phyloP scores from a whole-genome alignment of 64 coral and sea anemone genomes.

The Stichodactyla mertensii region DNA sequence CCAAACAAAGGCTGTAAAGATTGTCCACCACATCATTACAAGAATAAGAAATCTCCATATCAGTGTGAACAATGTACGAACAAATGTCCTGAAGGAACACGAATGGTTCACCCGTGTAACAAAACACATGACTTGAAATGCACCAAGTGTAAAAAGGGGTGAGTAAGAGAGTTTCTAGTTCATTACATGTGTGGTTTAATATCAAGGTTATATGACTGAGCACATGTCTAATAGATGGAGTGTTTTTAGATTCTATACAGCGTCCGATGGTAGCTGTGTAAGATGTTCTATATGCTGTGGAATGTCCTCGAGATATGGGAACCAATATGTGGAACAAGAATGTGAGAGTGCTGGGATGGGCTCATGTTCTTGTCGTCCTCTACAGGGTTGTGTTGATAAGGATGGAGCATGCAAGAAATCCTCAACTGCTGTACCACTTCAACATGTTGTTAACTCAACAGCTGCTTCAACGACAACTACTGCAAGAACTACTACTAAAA shows the following conservation, averaged over 20 bases:
- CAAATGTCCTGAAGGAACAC: not conserved
- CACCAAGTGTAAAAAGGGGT: slow-evolving; percentile 1
- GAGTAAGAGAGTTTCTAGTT: not conserved
- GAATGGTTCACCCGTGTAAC: slow-evolving; percentile 7
- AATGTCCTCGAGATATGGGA: not conserved
- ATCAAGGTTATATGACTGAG: no score
- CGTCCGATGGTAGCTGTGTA: not conserved
- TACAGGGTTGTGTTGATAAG: not conserved
- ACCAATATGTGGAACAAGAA: not conserved
- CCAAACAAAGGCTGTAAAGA: not conserved
- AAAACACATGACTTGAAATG: not conserved
- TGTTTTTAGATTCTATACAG: not conserved
- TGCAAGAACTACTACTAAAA: not conserved
- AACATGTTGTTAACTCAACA: not conserved
- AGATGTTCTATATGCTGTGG: not conserved
- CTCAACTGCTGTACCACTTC: no score
- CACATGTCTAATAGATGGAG: no score
- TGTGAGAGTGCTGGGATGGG: not conserved
- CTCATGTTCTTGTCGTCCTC: not conserved
- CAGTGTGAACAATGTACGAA: not conserved
- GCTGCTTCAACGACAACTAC: not conserved
- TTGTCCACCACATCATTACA: not conserved
- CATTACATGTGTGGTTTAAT: no score
- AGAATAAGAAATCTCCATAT: not conserved
- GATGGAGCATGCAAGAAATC: not conserved